Base-by-base conservation (phyloP, 2,888 invertebrate species). In the Bhutanitis thaidina region DNA sequence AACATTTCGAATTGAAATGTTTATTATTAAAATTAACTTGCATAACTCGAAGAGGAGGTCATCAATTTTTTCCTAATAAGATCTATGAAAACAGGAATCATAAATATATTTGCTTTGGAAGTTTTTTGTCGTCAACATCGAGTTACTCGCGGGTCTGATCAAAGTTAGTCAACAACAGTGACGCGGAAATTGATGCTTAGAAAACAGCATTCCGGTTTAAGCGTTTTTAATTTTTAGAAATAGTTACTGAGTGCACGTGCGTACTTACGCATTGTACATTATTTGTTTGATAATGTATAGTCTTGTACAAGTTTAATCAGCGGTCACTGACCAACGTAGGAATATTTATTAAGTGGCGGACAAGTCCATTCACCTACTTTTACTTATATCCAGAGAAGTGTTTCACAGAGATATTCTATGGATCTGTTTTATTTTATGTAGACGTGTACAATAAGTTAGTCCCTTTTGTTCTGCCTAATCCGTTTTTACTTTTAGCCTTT, bases 41-140 rank as follows among this genome's bases (percentile, higher is more conserved):
- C 35, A 37, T 43, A 37, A 29, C 38, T 46, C n/a, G 5, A 43
- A 50, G n/a, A 51, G 46, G 15, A 52, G 45, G 34, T 56, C 34
- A 49, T 49, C 44, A 49, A 39, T 53, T 54, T 46, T 54, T 50
- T 41, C 48, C 16, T 37, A 43, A 50, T 20, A 20, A 20, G 5
- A 20, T 20, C 20, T 20, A 20, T 3, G 3, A 36, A 37, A 47
- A 16, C 13, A 12, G 10, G 7, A 7, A 30, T n/a, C 13, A 3
- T 44, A 36, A 36, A n/a, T 25, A 36, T 44, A 29, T 44, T 36
- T 44, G 13, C 27, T 36, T 36, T 15, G 14, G 20, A 9, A 14
- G 37, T 37, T 30, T 20, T 14, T 32, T 16, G 10, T 8, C 8
- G 13, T 39, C 7, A 9, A 30, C 16, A 12, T 20, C 14, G 7